Evolutionary conservation across 1,140 invertebrate genomes (phyloP).

Genomic region (Trichonephila inaurata): DNA sequence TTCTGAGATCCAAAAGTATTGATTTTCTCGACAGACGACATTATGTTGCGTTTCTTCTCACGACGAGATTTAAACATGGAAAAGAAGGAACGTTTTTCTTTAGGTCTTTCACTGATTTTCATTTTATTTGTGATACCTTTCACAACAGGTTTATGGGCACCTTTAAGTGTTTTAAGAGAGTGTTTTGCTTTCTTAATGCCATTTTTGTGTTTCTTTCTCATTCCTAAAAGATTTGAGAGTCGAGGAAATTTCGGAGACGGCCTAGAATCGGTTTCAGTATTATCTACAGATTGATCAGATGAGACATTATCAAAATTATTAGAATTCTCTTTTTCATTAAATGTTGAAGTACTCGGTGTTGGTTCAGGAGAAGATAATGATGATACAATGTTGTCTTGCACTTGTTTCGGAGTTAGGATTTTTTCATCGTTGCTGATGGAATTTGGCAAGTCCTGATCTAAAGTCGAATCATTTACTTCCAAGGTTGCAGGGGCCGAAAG

Average conservation of each 20-base stretch:
- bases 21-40: neutral
- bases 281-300: neutral
- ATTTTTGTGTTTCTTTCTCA: neutral
- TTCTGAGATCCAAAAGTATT: neutral
- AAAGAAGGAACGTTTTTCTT: slow-evolving; percentile 27
- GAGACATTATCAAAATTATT: neutral
- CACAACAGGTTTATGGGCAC: neutral
- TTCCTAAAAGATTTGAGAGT: neutral
- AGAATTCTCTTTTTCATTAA: neutral
- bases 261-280: neutral
- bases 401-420: neutral
- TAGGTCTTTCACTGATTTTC: neutral
- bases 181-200: slow-evolving; percentile 60
- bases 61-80: slow-evolving; percentile 39
- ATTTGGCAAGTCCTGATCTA: neutral
- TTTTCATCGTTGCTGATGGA: neutral
- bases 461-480: neutral
- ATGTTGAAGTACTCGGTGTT: neutral
- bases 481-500: too few species aligned
- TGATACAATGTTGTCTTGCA: neutral
- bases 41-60: neutral
- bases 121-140: neutral
- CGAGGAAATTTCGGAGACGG: neutral
- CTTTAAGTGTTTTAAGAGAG: neutral
- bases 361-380: neutral